A percentile compares a stretch with the other conserved stretches of the same genome.
Evolutionary conservation across 2,888 invertebrate species (phyloP).

Genomic region (Branchellion lobata): DNA sequence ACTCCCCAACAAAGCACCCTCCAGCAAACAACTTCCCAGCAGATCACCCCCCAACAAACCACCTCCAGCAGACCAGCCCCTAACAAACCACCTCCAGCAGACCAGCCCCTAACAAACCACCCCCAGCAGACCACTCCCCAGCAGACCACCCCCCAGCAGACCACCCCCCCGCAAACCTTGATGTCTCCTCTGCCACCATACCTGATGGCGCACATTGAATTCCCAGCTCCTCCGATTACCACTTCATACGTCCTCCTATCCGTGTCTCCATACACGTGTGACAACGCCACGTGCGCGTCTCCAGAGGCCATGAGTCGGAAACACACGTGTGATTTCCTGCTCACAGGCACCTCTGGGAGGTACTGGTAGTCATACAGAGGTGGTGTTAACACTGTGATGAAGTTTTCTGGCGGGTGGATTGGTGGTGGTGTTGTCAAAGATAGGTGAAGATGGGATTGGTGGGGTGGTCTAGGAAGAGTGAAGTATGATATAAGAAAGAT

Average conservation of each 20-base stretch:
- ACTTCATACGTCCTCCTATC: conserved; percentile 58
- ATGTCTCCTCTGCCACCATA: conserved; percentile 52
- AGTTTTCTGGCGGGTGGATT: conserved; percentile 56
- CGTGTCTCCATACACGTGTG: conserved; percentile 59
- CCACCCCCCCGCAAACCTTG: no score
- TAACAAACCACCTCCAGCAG: no score
- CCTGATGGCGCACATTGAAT: conserved; percentile 56
- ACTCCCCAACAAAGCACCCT: no score
- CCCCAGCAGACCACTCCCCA: no score
- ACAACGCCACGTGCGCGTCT: conserved; percentile 58
- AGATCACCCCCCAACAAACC: no score
- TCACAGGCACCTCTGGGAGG: conserved; percentile 59
- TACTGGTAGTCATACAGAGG: conserved; percentile 58
- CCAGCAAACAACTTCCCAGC: no score
- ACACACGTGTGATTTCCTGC: conserved; percentile 57
- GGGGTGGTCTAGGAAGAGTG: not conserved
- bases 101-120: no score
- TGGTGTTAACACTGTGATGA: conserved; percentile 59
- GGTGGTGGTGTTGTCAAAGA: not conserved
- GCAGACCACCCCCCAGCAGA: no score
- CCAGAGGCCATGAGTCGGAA: conserved; percentile 58
- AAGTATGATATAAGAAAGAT: not conserved
- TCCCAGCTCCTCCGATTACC: conserved; percentile 57
- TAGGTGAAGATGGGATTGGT: not conserved
- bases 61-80: no score